Evolutionary conservation across 2,797 vertebrate species (phyloP), one percentile per base, ranked within the genome.

Genomic region (Sebastiscus tertius): DNA sequence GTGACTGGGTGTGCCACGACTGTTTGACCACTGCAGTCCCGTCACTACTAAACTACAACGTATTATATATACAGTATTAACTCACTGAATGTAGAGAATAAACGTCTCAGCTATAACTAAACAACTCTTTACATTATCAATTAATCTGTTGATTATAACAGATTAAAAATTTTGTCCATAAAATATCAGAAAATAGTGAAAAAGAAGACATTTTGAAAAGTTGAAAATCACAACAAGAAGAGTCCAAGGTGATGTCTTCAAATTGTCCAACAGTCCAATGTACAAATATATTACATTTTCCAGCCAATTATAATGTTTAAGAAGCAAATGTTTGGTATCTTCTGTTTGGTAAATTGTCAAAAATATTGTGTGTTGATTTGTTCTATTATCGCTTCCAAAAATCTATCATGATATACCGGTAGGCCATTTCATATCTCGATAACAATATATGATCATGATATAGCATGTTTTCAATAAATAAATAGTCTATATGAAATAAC

Each of bases 41-140:
- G 74, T 91, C 76, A 81, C 87, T 75, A 83, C 80, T 18, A 89
- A 86, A 86, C 87, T 82, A 79, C 52, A 86, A 80, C 80, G 86
- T 11, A 20, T 6, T 33, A 9, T 39, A 39, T 81, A 76, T 80
- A 1, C 1, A 39, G 36, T 14, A 75, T 82, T 8, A 65, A 69
- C 49, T 60, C 27, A 39, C 7, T 39, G 20, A 66, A 24, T 16
- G 22, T 11, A 61, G 5, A 12, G 4, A 49, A 6, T 31, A 9
- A 56, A n/a, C 4, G 18, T 59, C 7, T 54, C 1, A 14, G 18
- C 8, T 31, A 9, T 27, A 31, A 49, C 24, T 27, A 39, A 22
- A 61, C 7, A 8, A 11, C 9, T 60, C 3, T 26, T 60, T 56
- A 52, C 3, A 54, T 62, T 34, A 75, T 27, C 1, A 7, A 4